Percentiles rank a stretch among this genome's conserved stretches.
phyloP scores from a whole-genome alignment of 2,888 invertebrate genomes.

The Xestoiulus laeticollis region DNA sequence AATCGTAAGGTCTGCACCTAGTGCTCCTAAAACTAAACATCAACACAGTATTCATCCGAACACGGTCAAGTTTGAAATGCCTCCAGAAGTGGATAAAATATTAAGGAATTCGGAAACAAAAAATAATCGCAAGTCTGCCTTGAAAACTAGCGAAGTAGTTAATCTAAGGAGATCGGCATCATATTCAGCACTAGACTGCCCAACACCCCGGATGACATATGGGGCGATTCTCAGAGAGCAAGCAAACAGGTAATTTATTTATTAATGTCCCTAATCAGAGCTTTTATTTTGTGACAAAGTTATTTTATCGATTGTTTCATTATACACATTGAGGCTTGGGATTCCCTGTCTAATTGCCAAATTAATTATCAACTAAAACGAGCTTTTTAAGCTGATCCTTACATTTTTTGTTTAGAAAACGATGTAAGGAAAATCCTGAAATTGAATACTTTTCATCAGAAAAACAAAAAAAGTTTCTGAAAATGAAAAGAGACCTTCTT shows the following conservation, averaged over 20 bases:
- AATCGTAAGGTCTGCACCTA: neutral
- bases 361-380: too few relatives aligned
- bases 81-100: neutral
- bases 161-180: neutral
- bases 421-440: neutral
- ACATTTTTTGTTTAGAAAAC: neutral
- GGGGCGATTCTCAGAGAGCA: conserved; percentile 44
- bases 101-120: neutral
- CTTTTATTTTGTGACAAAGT: too few relatives aligned
- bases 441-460: neutral
- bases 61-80: neutral
- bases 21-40: neutral
- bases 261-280: too few relatives aligned
- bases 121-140: neutral
- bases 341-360: too few relatives aligned
- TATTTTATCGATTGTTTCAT: too few relatives aligned
- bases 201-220: conserved; percentile 49
- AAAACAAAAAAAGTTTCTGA: neutral
- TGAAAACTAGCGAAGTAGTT: neutral
- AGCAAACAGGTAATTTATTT: conserved; percentile 50
- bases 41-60: neutral
- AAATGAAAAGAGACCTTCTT: neutral
- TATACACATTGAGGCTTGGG: too few relatives aligned
- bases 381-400: neutral
- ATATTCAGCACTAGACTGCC: neutral